These are phyloP conservation scores for Capitella teleta DNA, from an alignment of 1,140 invertebrate species.

Conservation along the genomic window DNA sequence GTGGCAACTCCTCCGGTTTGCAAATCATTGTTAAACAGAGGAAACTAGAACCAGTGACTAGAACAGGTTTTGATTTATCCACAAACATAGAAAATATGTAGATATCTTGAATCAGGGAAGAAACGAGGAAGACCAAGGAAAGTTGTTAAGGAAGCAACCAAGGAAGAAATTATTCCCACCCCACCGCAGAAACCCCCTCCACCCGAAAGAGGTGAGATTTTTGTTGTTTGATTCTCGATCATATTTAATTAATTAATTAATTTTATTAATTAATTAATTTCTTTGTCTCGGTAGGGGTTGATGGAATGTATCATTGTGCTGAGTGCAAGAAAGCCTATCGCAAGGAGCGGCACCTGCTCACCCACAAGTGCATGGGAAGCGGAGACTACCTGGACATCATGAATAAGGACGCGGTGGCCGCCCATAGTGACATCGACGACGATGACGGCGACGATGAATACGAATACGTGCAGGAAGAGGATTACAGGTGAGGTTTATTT, in stretches of 20 bases:
- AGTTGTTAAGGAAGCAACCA: constrained; percentile 15
- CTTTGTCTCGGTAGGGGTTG: constrained; percentile 26
- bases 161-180: constrained; percentile 12
- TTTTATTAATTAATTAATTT: neutral
- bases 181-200: constrained; percentile 14
- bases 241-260: neutral
- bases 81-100: too few relatives aligned
- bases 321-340: constrained; percentile 30
- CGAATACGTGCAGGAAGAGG: too few relatives aligned
- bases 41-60: too few relatives aligned
- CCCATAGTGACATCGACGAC: too few relatives aligned
- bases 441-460: too few relatives aligned
- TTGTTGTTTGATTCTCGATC: neutral
- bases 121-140: constrained; percentile 18
- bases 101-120: constrained; percentile 8
- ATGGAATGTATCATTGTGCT: constrained; percentile 29
- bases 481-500: too few relatives aligned
- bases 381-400: constrained; percentile 34
- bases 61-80: too few relatives aligned
- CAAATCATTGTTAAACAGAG: too few relatives aligned
- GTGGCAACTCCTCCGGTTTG: too few relatives aligned
- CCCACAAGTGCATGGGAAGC: constrained; percentile 32
- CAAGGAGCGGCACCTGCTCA: constrained; percentile 32
- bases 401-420: constrained; percentile 23
- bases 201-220: constrained; percentile 19